phyloP scores from a whole-genome alignment of 2,113 vertebrate species.

The Globicephala melas region DNA sequence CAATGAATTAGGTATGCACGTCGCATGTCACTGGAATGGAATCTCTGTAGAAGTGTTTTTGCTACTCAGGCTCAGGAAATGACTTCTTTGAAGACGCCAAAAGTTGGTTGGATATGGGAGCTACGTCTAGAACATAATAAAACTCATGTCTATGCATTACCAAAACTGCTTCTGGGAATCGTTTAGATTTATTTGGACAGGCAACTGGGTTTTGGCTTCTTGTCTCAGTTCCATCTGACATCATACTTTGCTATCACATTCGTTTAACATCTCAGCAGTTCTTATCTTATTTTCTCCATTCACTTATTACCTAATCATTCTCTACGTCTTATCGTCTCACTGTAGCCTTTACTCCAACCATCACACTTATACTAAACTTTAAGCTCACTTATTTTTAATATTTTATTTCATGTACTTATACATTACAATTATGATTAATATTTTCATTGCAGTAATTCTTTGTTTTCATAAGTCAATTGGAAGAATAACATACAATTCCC shows the following conservation, averaged over 20 bases:
- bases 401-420: neutral
- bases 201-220: neutral
- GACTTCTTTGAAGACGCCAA: neutral
- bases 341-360: neutral
- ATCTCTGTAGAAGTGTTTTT: neutral
- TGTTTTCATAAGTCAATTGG: neutral
- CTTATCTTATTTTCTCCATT: neutral
- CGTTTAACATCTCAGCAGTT: neutral
- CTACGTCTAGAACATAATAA: neutral
- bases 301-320: neutral
- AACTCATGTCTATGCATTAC: neutral
- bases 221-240: neutral
- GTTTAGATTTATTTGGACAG: neutral
- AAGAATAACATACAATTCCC: neutral
- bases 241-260: neutral
- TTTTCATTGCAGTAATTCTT: neutral
- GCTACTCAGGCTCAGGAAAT: neutral
- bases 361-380: neutral
- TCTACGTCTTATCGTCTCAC: neutral
- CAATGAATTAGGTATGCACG: neutral
- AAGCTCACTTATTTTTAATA: neutral
- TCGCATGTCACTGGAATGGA: neutral
- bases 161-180: neutral
- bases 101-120: neutral
- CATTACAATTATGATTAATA: neutral